Conservation (phyloP, 2,888 invertebrate species). For the Tipula unca region DNA sequence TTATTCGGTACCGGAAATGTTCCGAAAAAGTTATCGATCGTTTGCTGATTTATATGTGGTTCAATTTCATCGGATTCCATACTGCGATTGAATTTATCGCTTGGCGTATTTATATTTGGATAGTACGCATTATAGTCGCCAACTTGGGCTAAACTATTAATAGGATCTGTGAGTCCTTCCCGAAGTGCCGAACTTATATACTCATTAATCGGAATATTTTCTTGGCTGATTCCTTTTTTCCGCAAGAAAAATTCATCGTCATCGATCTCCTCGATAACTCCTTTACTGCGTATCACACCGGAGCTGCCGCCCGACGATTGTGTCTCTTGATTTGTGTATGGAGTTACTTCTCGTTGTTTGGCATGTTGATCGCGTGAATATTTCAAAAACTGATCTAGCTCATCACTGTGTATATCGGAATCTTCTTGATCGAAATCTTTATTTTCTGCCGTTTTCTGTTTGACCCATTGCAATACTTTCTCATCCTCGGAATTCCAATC, state of each 20-base stretch:
- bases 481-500: slow-evolving; percentile 41
- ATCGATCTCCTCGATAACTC: slow-evolving; percentile 75
- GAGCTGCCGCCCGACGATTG: slow-evolving; percentile 55
- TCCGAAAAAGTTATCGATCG: slow-evolving; percentile 33
- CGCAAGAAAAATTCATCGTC: slow-evolving; percentile 81
- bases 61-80: slow-evolving; percentile 21
- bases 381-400: slow-evolving; percentile 18
- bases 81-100: slow-evolving; percentile 21
- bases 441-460: slow-evolving; percentile 40
- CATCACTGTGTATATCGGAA: slow-evolving; percentile 29
- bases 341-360: slow-evolving; percentile 29
- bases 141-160: slow-evolving; percentile 57
- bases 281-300: slow-evolving; percentile 46
- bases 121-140: slow-evolving; percentile 35
- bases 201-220: slow-evolving; percentile 69
- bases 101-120: slow-evolving; percentile 22
- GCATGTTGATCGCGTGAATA: slow-evolving; percentile 36
- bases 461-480: slow-evolving; percentile 40
- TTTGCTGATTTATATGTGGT: slow-evolving; percentile 24
- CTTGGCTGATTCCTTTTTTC: slow-evolving; percentile 72
- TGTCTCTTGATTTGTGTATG: slow-evolving; percentile 44
- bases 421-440: slow-evolving; percentile 35
- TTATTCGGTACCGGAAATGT: slow-evolving; percentile 40
- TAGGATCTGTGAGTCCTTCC: slow-evolving; percentile 63
- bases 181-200: slow-evolving; percentile 71